A percentile compares a stretch with the other conserved stretches of the same genome.
Evolutionary conservation across 1,140 invertebrate species (phyloP).

Genomic region (Sitodiplosis mosellana): DNA sequence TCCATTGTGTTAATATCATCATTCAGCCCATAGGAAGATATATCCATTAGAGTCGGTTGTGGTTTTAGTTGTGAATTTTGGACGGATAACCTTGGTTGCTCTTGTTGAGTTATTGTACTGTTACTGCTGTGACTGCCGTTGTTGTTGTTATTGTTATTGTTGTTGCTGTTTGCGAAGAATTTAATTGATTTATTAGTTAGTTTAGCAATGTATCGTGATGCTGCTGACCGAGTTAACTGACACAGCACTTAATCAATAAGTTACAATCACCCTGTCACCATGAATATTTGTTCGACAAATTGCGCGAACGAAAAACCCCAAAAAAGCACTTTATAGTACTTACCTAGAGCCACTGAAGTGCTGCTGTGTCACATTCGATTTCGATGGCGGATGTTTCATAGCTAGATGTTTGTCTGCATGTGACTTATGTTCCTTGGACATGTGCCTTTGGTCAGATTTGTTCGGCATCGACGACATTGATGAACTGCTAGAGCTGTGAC

Average conservation of each 20-base stretch:
- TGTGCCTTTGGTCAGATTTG: neutral
- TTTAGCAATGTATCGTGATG: no score
- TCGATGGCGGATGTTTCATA: neutral
- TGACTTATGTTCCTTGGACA: neutral
- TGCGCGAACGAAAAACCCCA: no score
- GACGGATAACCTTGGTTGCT: neutral
- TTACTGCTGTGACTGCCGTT: neutral
- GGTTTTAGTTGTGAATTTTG: neutral
- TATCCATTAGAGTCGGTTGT: neutral
- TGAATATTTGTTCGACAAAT: no score
- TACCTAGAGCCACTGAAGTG: no score
- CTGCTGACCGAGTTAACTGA: no score
- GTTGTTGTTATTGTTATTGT: neutral
- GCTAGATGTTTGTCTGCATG: neutral
- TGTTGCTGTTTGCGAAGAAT: neutral
- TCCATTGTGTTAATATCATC: conserved; percentile 1
- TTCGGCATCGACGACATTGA: neutral
- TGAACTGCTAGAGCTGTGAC: neutral
- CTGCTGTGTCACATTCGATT: neutral
- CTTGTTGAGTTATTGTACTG: neutral
- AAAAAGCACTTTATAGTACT: no score
- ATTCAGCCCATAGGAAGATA: neutral
- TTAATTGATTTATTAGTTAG: no score
- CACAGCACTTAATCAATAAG: no score
- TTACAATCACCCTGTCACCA: no score